phyloP scores from a whole-genome alignment of 2,113 vertebrate species.

The Hystrix brachyura region DNA sequence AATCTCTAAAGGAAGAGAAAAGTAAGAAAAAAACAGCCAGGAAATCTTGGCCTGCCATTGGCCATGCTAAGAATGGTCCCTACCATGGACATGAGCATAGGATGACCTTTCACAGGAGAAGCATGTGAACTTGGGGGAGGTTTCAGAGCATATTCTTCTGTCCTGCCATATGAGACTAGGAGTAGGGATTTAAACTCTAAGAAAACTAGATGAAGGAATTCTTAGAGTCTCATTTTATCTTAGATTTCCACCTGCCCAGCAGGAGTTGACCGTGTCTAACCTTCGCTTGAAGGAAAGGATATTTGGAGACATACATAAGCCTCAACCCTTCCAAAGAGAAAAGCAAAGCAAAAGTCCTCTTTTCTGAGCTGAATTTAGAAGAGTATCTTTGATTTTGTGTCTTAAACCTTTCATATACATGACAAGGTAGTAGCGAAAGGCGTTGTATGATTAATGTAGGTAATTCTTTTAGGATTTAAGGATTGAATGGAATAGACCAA shows the following conservation, averaged over 20 bases:
- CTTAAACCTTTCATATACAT: not conserved
- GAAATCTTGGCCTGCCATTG: too few relatives aligned
- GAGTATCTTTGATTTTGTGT: slow-evolving; percentile 41
- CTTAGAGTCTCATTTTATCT: not conserved
- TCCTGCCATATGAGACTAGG: not conserved
- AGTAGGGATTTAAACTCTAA: not conserved
- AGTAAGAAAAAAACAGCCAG: not conserved
- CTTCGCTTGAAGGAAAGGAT: not conserved
- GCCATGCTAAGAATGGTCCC: not conserved
- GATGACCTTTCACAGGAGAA: not conserved
- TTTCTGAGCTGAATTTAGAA: slow-evolving; percentile 8
- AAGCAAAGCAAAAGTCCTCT: not conserved
- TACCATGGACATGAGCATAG: not conserved
- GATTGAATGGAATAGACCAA: not conserved
- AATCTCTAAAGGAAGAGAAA: not conserved
- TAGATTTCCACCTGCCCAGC: not conserved
- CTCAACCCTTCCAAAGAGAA: not conserved
- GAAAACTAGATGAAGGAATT: not conserved
- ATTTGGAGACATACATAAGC: not conserved
- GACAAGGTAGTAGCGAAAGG: slow-evolving; percentile 5
- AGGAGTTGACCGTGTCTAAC: not conserved
- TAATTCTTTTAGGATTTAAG: not conserved
- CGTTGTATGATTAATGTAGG: not conserved
- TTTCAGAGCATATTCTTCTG: not conserved
- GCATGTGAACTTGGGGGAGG: too few relatives aligned